These are phyloP conservation scores for Drosophila sp. DNA, from an alignment of 1,140 invertebrate genomes.

Conservation along the genomic window DNA sequence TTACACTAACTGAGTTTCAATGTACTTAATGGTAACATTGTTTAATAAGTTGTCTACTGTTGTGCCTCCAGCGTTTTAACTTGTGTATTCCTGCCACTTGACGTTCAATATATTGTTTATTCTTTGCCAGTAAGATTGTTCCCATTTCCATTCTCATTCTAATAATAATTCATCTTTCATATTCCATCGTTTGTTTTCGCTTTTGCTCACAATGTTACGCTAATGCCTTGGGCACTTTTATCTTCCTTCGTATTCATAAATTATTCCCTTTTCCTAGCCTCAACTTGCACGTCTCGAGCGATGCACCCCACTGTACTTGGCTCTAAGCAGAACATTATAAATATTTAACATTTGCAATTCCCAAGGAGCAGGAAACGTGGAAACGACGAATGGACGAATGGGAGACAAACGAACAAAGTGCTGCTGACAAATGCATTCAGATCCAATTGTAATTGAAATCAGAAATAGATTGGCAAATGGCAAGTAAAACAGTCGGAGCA, in stretches of 20 bases:
- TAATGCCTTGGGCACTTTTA: slow-evolving; percentile 4
- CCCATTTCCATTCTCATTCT: neutral
- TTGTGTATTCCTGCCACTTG: slow-evolving; percentile 18
- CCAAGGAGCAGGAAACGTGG: neutral
- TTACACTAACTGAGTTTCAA: too few relatives aligned
- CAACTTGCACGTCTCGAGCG: neutral
- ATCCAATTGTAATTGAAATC: slow-evolving; percentile 59
- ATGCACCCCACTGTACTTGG: neutral
- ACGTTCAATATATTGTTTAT: slow-evolving; percentile 11
- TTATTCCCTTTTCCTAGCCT: slow-evolving; percentile 27
- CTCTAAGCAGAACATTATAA: slow-evolving; percentile 29
- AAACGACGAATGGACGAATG: neutral
- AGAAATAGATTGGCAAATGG: slow-evolving; percentile 58
- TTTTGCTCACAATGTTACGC: slow-evolving; percentile 7
- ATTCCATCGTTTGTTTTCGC: slow-evolving; percentile 13
- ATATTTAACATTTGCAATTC: slow-evolving; percentile 33
- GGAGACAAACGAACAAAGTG: slow-evolving; percentile 24
- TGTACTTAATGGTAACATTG: neutral
- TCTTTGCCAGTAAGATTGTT: neutral
- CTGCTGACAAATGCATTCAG: slow-evolving; percentile 38
- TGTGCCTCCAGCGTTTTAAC: neutral
- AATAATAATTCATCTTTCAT: slow-evolving; percentile 2
- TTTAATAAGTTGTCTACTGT: neutral
- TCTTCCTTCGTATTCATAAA: slow-evolving; percentile 30
- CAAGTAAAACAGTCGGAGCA: slow-evolving; percentile 21